These are phyloP conservation scores for Manduca sexta DNA, from an alignment of 1,140 invertebrate genomes.

Conservation along the genomic window DNA sequence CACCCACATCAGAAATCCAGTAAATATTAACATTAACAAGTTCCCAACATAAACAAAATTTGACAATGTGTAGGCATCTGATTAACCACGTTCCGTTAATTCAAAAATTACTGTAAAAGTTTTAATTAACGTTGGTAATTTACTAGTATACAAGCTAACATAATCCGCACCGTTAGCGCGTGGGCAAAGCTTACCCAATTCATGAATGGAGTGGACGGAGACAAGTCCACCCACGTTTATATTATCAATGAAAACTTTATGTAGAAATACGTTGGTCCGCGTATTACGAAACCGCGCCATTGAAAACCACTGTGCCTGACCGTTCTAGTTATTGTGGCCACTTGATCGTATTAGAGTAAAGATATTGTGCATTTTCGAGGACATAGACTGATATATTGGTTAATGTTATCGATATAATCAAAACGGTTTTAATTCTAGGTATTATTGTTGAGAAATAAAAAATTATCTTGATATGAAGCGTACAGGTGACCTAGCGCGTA, in stretches of 20 bases:
- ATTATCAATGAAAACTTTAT: constrained; percentile 53
- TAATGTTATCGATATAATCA: too few species aligned
- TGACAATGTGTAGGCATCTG: neutral
- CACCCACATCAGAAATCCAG: too few species aligned
- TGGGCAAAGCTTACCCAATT: constrained; percentile 56
- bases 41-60: too few species aligned
- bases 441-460: too few species aligned
- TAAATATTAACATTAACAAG: too few species aligned
- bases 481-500: too few species aligned
- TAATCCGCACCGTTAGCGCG: constrained; percentile 49
- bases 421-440: too few species aligned
- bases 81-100: constrained; percentile 38
- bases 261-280: constrained; percentile 38
- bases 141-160: constrained; percentile 30
- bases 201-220: constrained; percentile 58
- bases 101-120: constrained; percentile 38
- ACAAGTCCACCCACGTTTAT: constrained; percentile 42
- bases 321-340: constrained; percentile 18
- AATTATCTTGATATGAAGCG: too few species aligned
- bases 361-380: too few species aligned
- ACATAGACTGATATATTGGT: too few species aligned
- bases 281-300: constrained; percentile 44
- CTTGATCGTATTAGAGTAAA: too few species aligned
- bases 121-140: constrained; percentile 58
- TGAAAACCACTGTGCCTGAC: constrained; percentile 28